Percentiles rank a stretch among this genome's conserved stretches.
phyloP scores from a whole-genome alignment of 2,113 vertebrate genomes.

The Ovibos moschatus region DNA sequence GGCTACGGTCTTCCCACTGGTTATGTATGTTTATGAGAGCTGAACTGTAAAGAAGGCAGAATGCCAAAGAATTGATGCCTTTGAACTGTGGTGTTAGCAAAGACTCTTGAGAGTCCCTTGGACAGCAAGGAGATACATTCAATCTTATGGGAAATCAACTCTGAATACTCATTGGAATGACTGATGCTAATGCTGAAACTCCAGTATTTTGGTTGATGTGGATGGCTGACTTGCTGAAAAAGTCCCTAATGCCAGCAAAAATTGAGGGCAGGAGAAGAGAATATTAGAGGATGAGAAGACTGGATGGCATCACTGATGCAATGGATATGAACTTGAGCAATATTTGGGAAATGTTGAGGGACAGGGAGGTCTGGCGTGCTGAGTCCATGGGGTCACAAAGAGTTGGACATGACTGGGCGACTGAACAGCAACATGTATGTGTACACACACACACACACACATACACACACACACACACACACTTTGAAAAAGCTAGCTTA shows the following conservation, averaged over 20 bases:
- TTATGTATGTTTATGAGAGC: background rate
- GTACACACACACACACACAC: background rate
- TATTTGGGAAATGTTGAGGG: background rate
- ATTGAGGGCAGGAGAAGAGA: background rate
- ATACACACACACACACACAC: background rate
- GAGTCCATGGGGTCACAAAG: background rate
- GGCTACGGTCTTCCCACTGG: background rate
- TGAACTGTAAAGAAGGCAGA: background rate
- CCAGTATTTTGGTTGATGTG: background rate
- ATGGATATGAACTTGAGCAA: background rate
- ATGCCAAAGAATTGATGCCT: background rate
- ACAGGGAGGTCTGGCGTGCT: accelerated
- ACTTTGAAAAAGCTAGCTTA: background rate
- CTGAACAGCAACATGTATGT: background rate
- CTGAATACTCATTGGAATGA: background rate
- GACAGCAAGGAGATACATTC: background rate
- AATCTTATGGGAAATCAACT: background rate
- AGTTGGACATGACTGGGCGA: background rate
- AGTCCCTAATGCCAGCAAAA: background rate
- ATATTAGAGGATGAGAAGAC: background rate
- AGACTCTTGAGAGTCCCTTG: background rate
- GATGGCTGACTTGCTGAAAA: background rate
- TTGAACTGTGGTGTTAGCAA: background rate
- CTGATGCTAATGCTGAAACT: background rate
- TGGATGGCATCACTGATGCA: background rate